A percentile compares a stretch with the other conserved stretches of the same genome.
phyloP scores from a whole-genome alignment of 2,888 invertebrate species.

The Caenorhabditis uteleia region DNA sequence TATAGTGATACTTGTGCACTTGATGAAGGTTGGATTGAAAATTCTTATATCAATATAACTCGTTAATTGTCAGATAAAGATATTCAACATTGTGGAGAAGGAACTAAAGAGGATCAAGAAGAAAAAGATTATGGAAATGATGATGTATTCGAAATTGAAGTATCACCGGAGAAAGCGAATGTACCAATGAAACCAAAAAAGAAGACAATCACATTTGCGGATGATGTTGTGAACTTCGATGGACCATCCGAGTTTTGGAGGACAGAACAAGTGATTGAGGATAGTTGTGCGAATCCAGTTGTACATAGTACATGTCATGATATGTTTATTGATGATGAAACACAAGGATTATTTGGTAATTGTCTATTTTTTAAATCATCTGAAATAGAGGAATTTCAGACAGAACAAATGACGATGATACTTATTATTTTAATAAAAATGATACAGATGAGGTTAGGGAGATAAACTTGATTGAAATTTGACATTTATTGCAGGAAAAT shows the following conservation, averaged over 20 bases:
- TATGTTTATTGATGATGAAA: slow-evolving; percentile 25
- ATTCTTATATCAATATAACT: too few relatives aligned
- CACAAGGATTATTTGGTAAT: background rate
- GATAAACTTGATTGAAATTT: background rate
- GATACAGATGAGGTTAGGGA: background rate
- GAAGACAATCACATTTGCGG: background rate
- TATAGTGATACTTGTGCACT: too few relatives aligned
- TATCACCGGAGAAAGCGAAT: slow-evolving; percentile 11
- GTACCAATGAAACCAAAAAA: background rate
- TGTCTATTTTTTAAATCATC: background rate
- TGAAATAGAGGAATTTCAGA: too few relatives aligned
- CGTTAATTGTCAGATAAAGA: too few relatives aligned
- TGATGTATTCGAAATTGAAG: slow-evolving; percentile 12
- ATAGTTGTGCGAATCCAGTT: slow-evolving; percentile 12
- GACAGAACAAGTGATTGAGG: slow-evolving; percentile 16
- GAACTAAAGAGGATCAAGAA: too few relatives aligned
- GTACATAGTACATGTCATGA: slow-evolving; percentile 7
- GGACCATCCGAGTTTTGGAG: slow-evolving; percentile 5
- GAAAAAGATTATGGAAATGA: too few relatives aligned
- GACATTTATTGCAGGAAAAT: background rate
- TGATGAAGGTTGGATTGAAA: too few relatives aligned
- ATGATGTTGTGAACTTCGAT: slow-evolving; percentile 3
- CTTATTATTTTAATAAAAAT: background rate
- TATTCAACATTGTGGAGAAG: too few relatives aligned
- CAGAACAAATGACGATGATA: background rate